These are phyloP conservation scores for Chloroclysta siterata DNA, from an alignment of 2,888 invertebrate genomes.

Conservation along the genomic window DNA sequence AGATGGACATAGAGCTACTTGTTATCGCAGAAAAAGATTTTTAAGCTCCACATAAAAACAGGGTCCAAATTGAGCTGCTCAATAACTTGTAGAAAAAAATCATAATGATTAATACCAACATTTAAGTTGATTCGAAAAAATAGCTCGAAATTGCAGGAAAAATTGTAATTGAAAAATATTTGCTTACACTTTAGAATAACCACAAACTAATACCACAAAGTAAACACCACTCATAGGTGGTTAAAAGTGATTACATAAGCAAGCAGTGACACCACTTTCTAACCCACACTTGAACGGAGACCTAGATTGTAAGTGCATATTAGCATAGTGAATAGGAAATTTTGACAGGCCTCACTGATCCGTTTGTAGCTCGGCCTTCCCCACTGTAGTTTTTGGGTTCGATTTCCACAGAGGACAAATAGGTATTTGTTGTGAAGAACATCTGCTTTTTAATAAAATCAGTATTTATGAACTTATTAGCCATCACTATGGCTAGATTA, in stretches of 20 bases:
- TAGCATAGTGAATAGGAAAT: conserved; percentile 29
- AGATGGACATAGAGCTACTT: too few species aligned
- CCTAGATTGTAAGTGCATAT: conserved; percentile 29
- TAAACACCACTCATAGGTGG: conserved; percentile 9
- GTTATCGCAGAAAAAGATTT: too few species aligned
- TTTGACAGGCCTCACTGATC: background rate
- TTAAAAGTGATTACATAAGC: conserved; percentile 40
- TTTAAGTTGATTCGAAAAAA: too few species aligned
- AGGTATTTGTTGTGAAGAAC: background rate
- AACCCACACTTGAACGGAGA: conserved; percentile 31
- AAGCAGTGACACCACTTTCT: conserved; percentile 38
- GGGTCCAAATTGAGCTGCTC: too few species aligned
- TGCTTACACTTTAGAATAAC: background rate
- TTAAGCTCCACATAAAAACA: too few species aligned
- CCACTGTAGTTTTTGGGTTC: background rate
- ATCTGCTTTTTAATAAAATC: too few species aligned
- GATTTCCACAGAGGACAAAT: background rate
- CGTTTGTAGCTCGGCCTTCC: background rate
- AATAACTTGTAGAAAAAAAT: too few species aligned
- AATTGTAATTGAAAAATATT: background rate
- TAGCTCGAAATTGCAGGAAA: too few species aligned
- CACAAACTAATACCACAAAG: conserved; percentile 2
- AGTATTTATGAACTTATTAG: too few species aligned
- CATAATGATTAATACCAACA: too few species aligned
- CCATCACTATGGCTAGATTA: too few species aligned